A percentile compares a stretch with the other conserved stretches of the same genome.
These are phyloP conservation scores for Platysteira castanea DNA, from an alignment of 2,113 vertebrate genomes.

Conservation along the genomic window DNA sequence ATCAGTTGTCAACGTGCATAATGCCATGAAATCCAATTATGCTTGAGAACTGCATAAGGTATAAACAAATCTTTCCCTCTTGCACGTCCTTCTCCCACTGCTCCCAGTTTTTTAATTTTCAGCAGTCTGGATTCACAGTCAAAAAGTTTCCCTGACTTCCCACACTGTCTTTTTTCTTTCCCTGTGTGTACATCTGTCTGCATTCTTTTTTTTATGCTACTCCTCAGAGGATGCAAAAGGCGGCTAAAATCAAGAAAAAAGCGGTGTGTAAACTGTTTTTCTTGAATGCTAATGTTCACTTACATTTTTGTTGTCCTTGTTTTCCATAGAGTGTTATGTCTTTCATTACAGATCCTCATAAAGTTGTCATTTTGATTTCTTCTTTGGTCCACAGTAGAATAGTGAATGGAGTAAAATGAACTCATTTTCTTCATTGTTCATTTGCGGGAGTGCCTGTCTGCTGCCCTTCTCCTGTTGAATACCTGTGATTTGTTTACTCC, in stretches of 20 bases:
- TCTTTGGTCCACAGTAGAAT: not conserved
- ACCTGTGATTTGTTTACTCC: not conserved
- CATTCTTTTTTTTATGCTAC: constrained; percentile 79
- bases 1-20: not conserved
- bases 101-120: not conserved
- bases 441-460: not conserved
- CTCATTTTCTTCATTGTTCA: not conserved
- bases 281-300: constrained; percentile 29
- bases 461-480: not conserved
- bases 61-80: not conserved
- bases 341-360: not conserved
- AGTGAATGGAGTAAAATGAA: not conserved
- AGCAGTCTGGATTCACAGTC: not conserved
- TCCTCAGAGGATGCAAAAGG: constrained; percentile 98
- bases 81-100: not conserved
- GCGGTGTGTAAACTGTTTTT: constrained; percentile 90
- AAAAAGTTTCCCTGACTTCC: constrained; percentile 11
- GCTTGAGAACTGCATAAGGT: not conserved
- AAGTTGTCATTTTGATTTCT: not conserved
- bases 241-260: constrained; percentile 99
- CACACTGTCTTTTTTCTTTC: constrained; percentile 25
- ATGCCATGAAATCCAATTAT: not conserved
- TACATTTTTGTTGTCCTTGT: constrained; percentile 16
- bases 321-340: not conserved
- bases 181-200: constrained; percentile 60